Evolutionary conservation across 92 coral and sea anemone genomes (phyloP), one percentile per base, ranked within the genome.

Genomic region (Pocillopora meandrina): DNA sequence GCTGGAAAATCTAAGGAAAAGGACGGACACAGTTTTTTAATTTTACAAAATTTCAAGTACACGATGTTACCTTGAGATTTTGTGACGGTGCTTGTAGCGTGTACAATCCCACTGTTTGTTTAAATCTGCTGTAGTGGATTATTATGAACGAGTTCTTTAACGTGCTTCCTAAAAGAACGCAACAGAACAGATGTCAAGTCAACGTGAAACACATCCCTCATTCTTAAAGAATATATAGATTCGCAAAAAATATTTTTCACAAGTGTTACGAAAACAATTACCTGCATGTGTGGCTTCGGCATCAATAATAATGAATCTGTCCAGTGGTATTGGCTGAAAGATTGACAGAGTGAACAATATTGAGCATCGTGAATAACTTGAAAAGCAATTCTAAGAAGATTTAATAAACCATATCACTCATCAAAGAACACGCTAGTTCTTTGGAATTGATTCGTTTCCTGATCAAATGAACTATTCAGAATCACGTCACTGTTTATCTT

Each of bases 41-140:
- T 42, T 42, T 42, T 42, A 3, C 52, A 42, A 42, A 42, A 62
- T 64, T 19, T 2, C 68, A 70, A 21, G 0, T 2, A 17, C 31
- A 12, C 31, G 13, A 57, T 56, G 76, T 71, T 79, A 96, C 99
- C 93, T 96, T 96, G 56, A 94, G 92, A 63, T 92, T 93, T 75
- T 94, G 97, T 61, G 99, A 91, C 33, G 99, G 94, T 62, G 98
- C 99, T 87, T 96, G 99, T 17, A 96, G 81, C 8, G 99, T 96
- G 86, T 91, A 95, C 15, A 96, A 82, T 6, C 98, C 99, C 64
- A 96, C 88, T 0, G 99, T 95, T 90, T 96, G 99, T 74, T 96
- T 96, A 69, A 96, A 96, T 34, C 99, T 92, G 84, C 98, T 96
- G 86, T 92, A 94, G 71, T 96, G 99, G 66, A 96, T 95, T 16